These are phyloP conservation scores for Orycteropus afer DNA, from an alignment of 2,113 vertebrate species.

Conservation along the genomic window DNA sequence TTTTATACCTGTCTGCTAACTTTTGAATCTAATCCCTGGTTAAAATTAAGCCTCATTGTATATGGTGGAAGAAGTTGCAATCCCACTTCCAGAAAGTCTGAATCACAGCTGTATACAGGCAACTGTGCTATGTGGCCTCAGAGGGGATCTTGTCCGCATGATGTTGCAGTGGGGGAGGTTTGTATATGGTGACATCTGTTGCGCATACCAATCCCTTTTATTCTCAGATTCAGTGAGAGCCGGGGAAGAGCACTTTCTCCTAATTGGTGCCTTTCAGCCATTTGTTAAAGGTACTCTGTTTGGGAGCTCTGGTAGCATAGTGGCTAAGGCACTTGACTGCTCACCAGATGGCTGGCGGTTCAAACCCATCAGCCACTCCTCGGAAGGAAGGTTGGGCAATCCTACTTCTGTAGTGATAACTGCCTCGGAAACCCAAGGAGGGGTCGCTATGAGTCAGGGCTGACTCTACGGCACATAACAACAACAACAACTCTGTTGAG, in stretches of 20 bases:
- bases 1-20: neutral
- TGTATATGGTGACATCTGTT: neutral
- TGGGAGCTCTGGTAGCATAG: too few species aligned
- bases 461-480: too few species aligned
- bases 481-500: too few species aligned
- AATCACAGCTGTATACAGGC: neutral
- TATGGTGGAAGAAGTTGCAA: neutral
- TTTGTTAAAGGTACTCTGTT: neutral
- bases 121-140: neutral
- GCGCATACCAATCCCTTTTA: neutral
- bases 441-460: too few species aligned
- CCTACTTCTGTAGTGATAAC: too few species aligned
- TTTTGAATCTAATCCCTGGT: conserved; percentile 5
- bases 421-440: too few species aligned
- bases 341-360: too few species aligned
- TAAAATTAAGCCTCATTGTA: neutral
- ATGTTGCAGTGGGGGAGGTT: neutral
- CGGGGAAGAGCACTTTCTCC: neutral
- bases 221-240: conserved; percentile 4
- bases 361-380: too few species aligned
- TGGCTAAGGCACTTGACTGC: too few species aligned
- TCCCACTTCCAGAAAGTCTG: neutral
- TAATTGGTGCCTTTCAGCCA: neutral
- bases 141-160: neutral
- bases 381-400: too few species aligned